Percentiles rank a stretch among this genome's conserved stretches.
These are phyloP conservation scores for Pedionomus torquatus DNA, from an alignment of 2,113 vertebrate species.

Conservation along the genomic window DNA sequence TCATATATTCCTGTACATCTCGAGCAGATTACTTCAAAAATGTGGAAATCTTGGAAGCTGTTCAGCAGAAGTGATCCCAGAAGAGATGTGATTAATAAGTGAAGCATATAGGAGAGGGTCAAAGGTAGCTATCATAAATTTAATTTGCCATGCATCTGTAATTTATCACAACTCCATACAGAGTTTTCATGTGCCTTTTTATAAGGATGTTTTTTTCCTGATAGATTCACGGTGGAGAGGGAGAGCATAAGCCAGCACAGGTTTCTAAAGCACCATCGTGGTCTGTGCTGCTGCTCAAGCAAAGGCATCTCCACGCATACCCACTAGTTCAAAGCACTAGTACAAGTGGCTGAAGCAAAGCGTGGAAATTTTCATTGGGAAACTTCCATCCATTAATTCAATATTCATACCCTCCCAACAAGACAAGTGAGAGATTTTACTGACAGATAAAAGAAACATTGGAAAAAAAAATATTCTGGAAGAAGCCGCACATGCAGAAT, in stretches of 20 bases:
- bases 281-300: not conserved
- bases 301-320: not conserved
- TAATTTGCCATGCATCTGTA: not conserved
- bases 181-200: not conserved
- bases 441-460: not conserved
- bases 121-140: constrained; percentile 32
- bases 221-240: not conserved
- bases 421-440: not conserved
- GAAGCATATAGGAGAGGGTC: not conserved
- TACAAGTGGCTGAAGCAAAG: not conserved
- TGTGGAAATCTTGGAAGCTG: not conserved
- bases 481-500: not conserved
- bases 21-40: not conserved
- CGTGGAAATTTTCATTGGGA: not conserved
- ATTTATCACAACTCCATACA: constrained; percentile 21
- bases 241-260: not conserved
- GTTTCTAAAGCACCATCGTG: not conserved
- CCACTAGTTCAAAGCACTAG: not conserved
- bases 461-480: not conserved
- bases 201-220: not conserved
- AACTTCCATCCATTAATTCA: not conserved
- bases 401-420: not conserved
- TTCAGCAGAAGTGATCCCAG: not conserved
- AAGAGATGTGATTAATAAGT: not conserved
- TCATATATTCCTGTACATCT: not conserved